Percentiles rank a stretch among this genome's conserved stretches.
Evolutionary conservation across 2,888 invertebrate species (phyloP).

Genomic region (Oxyteleia sp.): DNA sequence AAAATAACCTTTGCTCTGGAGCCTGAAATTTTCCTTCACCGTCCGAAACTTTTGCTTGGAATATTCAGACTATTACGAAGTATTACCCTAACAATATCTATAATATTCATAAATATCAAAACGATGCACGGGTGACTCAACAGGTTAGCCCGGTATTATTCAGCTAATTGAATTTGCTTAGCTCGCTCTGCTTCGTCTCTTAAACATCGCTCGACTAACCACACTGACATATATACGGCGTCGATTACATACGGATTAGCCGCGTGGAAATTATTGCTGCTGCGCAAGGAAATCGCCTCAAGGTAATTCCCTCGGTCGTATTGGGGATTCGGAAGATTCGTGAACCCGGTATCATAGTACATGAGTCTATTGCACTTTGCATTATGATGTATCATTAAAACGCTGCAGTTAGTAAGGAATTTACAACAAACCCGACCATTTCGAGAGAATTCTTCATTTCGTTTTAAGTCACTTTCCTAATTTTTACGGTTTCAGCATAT

Average conservation of each 20-base stretch:
- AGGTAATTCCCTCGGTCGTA: slow-evolving; percentile 55
- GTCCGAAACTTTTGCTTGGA: too few relatives aligned
- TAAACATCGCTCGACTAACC: slow-evolving; percentile 75
- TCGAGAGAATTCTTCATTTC: too few relatives aligned
- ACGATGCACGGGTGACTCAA: slow-evolving; percentile 76
- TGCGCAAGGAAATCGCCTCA: slow-evolving; percentile 69
- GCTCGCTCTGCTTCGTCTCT: slow-evolving; percentile 76
- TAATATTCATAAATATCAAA: slow-evolving; percentile 64
- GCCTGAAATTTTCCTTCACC: too few relatives aligned
- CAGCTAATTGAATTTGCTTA: slow-evolving; percentile 83
- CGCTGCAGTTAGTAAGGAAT: not conserved
- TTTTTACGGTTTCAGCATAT: too few relatives aligned
- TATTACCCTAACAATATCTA: slow-evolving; percentile 38
- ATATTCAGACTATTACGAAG: too few relatives aligned
- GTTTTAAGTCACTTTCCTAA: too few relatives aligned
- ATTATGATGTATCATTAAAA: slow-evolving; percentile 13
- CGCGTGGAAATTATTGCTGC: slow-evolving; percentile 77
- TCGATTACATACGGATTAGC: slow-evolving; percentile 80
- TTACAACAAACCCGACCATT: too few relatives aligned
- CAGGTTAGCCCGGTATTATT: slow-evolving; percentile 82
- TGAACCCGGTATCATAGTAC: slow-evolving; percentile 67
- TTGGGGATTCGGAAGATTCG: slow-evolving; percentile 58
- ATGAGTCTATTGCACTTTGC: slow-evolving; percentile 66
- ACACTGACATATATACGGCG: slow-evolving; percentile 68
- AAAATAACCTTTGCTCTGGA: too few relatives aligned